Base-by-base conservation (phyloP, 1,140 invertebrate genomes). In the Callitettix versicolor region DNA sequence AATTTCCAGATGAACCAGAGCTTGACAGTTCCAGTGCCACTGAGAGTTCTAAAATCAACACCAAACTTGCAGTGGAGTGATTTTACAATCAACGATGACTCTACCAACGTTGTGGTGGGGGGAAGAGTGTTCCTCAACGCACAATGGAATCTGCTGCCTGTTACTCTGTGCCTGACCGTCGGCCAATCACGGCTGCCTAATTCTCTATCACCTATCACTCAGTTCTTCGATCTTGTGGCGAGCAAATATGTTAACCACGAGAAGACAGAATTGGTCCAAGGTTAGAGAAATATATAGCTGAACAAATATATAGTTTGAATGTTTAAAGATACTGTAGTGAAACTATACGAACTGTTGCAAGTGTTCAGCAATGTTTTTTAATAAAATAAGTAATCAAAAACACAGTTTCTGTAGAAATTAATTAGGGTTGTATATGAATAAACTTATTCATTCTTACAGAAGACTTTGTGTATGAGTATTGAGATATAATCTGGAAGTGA, bases 191-290 rank as follows among this genome's bases (percentile, higher is more conserved):
- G 1, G 21, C 73, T 75, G 50, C 73, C 76, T 21, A 73, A 72
- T 41, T 80, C 76, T 63, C 70, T 88, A 44, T 77, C 77, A 55
- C 82, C 86, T 4, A 74, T 89, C 26, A 82, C 83, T 6, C 84
- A 88, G 67, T 89, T 90, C 68, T 82, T 79, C 62, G 85, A 89
- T 64, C 65, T 81, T 56, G 78, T 88, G 22, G 81, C 85, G 12
- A 70, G 77, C 18, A 76, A 82, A 59, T 80, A 83, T 61, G 65
- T 68, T 3, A 69, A 73, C 1, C 70, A 69, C 53, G 65, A 71
- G 14, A 67, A 68, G 26, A 65, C 59, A 15, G 69, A 73, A 6
- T 70, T 74, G 43, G 76, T 80, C 18, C 80, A 86, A 77, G 82
- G 81, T 85, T 60, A 50, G 46, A 50, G 17, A 43, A 41, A 53